Percentiles rank a stretch among this genome's conserved stretches.
These are phyloP conservation scores for Zaprionus kolodkinae DNA, from an alignment of 1,140 invertebrate species.

Conservation along the genomic window DNA sequence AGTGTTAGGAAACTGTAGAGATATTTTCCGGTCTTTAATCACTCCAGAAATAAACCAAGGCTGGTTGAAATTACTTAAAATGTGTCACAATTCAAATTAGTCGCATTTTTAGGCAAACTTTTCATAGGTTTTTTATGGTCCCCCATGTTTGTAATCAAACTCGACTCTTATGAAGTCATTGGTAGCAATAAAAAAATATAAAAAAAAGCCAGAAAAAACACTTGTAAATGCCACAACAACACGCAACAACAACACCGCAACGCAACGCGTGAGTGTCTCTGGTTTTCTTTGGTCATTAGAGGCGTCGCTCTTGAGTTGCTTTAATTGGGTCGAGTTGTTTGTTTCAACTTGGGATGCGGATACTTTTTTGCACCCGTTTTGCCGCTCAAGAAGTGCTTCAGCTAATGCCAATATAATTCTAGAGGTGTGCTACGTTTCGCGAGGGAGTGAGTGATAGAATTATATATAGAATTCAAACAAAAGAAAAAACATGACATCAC, in stretches of 20 bases:
- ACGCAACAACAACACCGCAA: constrained; percentile 2
- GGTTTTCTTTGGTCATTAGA: constrained; percentile 38
- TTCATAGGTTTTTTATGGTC: not conserved
- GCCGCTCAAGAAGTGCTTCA: constrained; percentile 53
- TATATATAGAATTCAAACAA: constrained; percentile 15
- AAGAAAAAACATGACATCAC: constrained; percentile 45
- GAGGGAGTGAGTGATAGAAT: not conserved
- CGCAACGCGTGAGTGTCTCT: constrained; percentile 24
- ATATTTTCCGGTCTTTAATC: not conserved
- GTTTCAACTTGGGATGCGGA: constrained; percentile 38
- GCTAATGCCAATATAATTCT: constrained; percentile 51
- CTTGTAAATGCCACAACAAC: constrained; percentile 42
- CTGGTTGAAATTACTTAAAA: not conserved
- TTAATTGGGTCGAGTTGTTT: constrained; percentile 64
- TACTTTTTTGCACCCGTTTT: constrained; percentile 35
- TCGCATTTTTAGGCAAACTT: not conserved
- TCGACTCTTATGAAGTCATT: constrained; percentile 44
- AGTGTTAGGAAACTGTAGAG: not conserved
- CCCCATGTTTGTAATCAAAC: constrained; percentile 5
- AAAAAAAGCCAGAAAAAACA: constrained; percentile 5
- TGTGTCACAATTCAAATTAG: not conserved
- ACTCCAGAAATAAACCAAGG: not conserved
- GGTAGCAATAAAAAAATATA: not conserved
- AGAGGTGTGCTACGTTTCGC: constrained; percentile 50
- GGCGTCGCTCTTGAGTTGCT: constrained; percentile 32